Evolutionary conservation across 2,113 vertebrate genomes (phyloP).

Genomic region (Rousettus leschenaultii): DNA sequence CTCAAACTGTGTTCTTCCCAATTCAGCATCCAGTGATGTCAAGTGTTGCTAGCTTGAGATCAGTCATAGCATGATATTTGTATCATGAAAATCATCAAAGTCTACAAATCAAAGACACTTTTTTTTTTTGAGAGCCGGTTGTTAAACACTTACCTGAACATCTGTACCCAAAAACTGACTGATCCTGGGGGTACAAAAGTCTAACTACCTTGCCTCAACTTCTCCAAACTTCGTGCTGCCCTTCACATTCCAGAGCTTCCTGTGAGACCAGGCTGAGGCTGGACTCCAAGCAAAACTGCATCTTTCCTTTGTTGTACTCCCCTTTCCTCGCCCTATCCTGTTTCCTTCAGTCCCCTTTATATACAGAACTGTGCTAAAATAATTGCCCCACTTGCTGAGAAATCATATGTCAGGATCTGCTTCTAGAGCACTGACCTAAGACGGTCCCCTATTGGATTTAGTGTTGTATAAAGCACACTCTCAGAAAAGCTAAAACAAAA

Average conservation of each 20-base stretch:
- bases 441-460: background rate
- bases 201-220: background rate
- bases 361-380: background rate
- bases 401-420: background rate
- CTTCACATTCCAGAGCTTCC: background rate
- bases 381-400: background rate
- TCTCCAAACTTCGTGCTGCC: rapidly evolving
- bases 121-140: background rate
- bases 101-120: background rate
- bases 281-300: background rate
- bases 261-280: background rate
- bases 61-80: rapidly evolving
- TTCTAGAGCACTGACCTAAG: background rate
- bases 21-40: background rate
- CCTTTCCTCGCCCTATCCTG: rapidly evolving
- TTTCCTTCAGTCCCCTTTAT: background rate
- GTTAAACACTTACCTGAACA: background rate
- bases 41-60: background rate
- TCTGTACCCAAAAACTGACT: background rate
- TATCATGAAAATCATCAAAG: background rate
- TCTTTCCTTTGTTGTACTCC: background rate
- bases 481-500: background rate
- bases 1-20: background rate
- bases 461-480: background rate
- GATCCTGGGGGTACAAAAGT: rapidly evolving